Evolutionary conservation across 2,888 invertebrate genomes (phyloP).

Genomic region (Drymonia ruficornis): DNA sequence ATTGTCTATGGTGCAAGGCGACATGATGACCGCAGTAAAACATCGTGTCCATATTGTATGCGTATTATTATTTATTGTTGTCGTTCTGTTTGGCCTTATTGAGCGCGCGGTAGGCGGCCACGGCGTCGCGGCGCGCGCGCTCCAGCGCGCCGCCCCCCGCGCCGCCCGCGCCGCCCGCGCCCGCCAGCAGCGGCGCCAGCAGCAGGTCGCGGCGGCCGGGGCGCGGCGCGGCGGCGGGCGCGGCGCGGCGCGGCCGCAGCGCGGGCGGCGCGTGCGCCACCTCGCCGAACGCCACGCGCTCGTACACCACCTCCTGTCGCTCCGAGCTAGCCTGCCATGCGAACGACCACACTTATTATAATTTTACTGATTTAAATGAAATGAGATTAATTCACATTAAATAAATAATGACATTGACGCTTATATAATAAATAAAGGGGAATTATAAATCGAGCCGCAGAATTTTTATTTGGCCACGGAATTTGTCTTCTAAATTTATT

Average conservation of each 20-base stretch:
- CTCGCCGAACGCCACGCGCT: slow-evolving; percentile 90
- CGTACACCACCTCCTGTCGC: slow-evolving; percentile 81
- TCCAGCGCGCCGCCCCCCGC: slow-evolving; percentile 41
- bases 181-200: slow-evolving; percentile 49
- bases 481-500: no score
- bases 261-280: slow-evolving; percentile 89
- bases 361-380: no score
- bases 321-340: slow-evolving; percentile 27
- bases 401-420: no score
- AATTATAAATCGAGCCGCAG: no score
- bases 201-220: slow-evolving; percentile 87
- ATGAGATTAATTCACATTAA: no score
- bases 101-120: slow-evolving; percentile 62
- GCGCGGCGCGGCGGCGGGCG: slow-evolving; percentile 13
- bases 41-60: background rate
- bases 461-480: no score
- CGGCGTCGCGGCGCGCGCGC: slow-evolving; percentile 54
- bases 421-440: no score
- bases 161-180: slow-evolving; percentile 13
- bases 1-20: no score
- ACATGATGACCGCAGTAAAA: background rate
- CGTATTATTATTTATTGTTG: slow-evolving; percentile 14
- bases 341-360: slow-evolving; percentile 2
- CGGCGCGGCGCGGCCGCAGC: slow-evolving; percentile 56
- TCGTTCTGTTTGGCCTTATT: slow-evolving; percentile 39